Base-by-base conservation (phyloP, 2,113 vertebrate species). In the Oryzias celebensis region DNA sequence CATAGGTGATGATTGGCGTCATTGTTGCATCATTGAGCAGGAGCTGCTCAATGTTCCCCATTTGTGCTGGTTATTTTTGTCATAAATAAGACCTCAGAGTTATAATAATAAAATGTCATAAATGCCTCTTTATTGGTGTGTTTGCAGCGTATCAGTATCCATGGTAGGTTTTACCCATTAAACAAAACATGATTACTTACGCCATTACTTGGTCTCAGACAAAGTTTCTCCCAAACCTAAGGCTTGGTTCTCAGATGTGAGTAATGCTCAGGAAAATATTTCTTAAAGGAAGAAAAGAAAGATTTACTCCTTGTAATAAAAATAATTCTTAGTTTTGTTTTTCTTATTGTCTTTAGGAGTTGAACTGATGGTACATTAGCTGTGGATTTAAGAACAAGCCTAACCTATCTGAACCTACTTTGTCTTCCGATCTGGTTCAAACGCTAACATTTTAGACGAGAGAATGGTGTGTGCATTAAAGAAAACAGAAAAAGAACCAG, bases 21-120 rank as follows among this genome's bases (percentile, higher is more conserved):
- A 65, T 71, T 36, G 46, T 71, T 83, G 67, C 77, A 77, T 82
- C 58, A 77, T 79, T 76, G 62, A 65, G 52, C 36, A 45, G 59
- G 77, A 31, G 50, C 52, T 54, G 47, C 59, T 52, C 73, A 84
- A 73, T 76, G 62, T 80, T 84, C 80, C 85, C 43, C 63, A 87
- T 86, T 89, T 83, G 65, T 75, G 65, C 77, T 60, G 62, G 44
- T 86, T 85, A 86, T 78, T 78, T 76, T 41, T 58, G 67, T 77
- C 86, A 82, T 86, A 89, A 88, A 90, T 82, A 79, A 82, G 48
- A 44, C 54, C 74, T 80, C n/a, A 51, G 60, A 71, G 75, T 48
- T 82, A 64, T 65, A 78, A 57, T 48, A 75, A 69, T 62, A 49
- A 86, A 82, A 66, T 62, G 71, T 67, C 73, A 62, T 62, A 62